These are phyloP conservation scores for Drosophila miranda DNA, from an alignment of 1,140 invertebrate species.

Conservation along the genomic window DNA sequence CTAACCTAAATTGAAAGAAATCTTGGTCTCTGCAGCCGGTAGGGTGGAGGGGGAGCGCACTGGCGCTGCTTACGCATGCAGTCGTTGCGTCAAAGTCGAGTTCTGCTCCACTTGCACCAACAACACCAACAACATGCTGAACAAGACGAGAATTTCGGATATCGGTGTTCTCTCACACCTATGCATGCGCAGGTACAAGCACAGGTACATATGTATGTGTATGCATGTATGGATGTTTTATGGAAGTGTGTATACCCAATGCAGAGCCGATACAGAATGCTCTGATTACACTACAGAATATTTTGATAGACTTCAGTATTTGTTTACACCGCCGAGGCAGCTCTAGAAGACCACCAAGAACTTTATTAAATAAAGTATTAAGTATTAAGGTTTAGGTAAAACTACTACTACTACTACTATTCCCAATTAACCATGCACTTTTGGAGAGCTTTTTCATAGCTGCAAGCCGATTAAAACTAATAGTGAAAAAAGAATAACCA, in stretches of 20 bases:
- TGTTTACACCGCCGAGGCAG: no score
- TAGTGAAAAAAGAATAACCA: background rate
- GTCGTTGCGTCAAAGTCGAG: conserved; percentile 10
- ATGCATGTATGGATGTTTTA: conserved; percentile 2
- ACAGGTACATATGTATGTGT: conserved; percentile 27
- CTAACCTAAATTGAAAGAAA: conserved; percentile 6
- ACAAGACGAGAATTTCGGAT: conserved; percentile 49
- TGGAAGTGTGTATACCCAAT: conserved; percentile 25
- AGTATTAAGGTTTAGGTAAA: no score
- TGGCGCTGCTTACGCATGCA: conserved; percentile 23
- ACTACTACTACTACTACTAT: no score
- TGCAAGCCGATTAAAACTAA: no score
- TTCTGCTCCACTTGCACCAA: conserved; percentile 50
- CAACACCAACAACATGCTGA: conserved; percentile 22
- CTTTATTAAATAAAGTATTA: no score
- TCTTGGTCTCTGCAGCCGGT: no score
- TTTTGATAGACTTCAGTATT: no score
- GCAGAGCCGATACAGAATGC: conserved; percentile 23
- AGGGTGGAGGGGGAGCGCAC: background rate
- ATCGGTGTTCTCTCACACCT: conserved; percentile 25
- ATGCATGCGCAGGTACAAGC: conserved; percentile 18
- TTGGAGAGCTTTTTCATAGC: no score
- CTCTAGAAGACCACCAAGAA: no score
- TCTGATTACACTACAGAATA: no score
- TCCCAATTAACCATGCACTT: no score